A percentile compares a stretch with the other conserved stretches of the same genome.
phyloP scores from a whole-genome alignment of 2,797 vertebrate genomes.

The Anguilla anguilla region DNA sequence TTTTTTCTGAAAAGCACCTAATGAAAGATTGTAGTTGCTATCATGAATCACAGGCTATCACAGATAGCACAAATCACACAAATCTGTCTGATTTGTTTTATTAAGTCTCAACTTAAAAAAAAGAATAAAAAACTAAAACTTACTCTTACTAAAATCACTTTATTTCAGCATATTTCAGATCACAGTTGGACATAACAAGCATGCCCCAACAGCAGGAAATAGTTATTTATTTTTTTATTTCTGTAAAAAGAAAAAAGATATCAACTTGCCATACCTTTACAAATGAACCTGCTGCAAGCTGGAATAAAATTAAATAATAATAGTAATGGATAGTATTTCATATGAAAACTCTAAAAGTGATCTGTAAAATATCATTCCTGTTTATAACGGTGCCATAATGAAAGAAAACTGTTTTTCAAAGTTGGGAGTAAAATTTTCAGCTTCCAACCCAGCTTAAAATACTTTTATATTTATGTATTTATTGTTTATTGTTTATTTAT shows the following conservation, averaged over 20 bases:
- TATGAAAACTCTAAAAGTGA: neutral
- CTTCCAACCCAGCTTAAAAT: neutral
- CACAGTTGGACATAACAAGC: constrained; percentile 8
- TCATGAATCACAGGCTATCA: constrained; percentile 1
- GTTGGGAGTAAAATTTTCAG: neutral
- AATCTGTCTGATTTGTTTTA: constrained; percentile 26
- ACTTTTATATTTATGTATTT: neutral
- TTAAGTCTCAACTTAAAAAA: constrained; percentile 19
- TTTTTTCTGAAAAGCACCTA: constrained; percentile 62
- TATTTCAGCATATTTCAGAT: neutral
- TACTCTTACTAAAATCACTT: neutral
- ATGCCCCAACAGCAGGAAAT: neutral
- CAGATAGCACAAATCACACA: no score
- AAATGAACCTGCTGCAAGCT: neutral
- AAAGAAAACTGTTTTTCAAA: neutral
- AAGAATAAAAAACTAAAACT: neutral
- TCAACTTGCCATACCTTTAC: neutral
- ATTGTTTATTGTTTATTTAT: no score
- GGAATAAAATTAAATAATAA: neutral
- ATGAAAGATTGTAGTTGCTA: constrained; percentile 55
- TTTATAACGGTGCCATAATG: neutral
- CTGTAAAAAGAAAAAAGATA: neutral
- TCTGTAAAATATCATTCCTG: neutral
- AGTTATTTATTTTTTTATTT: neutral
- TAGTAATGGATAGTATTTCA: neutral